phyloP scores from a whole-genome alignment of 1,140 invertebrate genomes.

The Pentalonia nigronervosa region DNA sequence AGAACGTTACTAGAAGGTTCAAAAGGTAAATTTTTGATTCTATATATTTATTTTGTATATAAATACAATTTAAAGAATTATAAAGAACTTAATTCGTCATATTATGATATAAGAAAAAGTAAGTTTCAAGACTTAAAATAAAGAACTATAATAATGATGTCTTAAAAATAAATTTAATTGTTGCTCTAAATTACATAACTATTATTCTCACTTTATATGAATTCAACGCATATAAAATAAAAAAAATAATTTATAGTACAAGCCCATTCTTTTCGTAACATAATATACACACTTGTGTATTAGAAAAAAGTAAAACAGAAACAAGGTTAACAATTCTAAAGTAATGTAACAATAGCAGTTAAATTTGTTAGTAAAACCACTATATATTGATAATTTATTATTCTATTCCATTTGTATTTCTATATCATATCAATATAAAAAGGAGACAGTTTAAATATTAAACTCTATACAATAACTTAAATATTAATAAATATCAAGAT shows the following conservation, averaged over 20 bases:
- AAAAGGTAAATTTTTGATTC: neutral
- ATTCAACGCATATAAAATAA: neutral
- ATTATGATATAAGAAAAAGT: neutral
- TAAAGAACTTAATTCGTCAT: neutral
- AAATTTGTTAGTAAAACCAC: too few species aligned
- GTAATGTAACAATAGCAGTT: too few species aligned
- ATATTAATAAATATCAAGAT: neutral
- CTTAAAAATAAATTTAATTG: conserved; percentile 14
- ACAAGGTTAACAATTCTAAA: too few species aligned
- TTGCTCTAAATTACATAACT: neutral
- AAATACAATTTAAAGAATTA: neutral
- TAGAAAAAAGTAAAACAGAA: neutral
- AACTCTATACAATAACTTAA: neutral
- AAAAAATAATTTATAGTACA: neutral
- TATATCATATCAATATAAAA: too few species aligned
- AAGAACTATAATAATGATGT: neutral
- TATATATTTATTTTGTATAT: neutral
- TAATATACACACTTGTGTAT: neutral
- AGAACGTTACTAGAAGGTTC: neutral
- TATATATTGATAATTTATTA: too few species aligned
- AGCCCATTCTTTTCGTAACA: neutral
- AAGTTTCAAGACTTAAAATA: neutral
- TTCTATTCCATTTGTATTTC: too few species aligned
- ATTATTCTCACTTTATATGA: neutral
- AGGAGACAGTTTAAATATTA: neutral